Percentiles rank a stretch among this genome's conserved stretches.
phyloP scores from a whole-genome alignment of 1,140 invertebrate species.

The Chironomus tepperi region DNA sequence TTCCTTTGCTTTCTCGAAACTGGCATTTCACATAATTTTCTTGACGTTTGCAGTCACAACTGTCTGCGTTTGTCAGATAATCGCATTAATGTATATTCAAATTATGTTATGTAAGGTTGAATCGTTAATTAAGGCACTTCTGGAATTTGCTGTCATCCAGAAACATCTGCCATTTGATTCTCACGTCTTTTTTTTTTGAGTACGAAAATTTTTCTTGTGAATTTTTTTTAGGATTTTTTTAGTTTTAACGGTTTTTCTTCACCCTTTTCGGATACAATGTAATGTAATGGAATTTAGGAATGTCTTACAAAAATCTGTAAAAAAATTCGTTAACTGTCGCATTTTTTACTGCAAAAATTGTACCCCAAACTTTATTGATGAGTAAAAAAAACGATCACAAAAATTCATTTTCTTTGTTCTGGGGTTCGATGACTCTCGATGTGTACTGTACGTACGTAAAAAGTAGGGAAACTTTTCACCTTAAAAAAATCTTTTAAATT shows the following conservation, averaged over 20 bases:
- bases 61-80: not conserved
- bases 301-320: not conserved
- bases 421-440: slow-evolving; percentile 17
- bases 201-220: not conserved
- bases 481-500: not conserved
- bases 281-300: no score
- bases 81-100: slow-evolving; percentile 16
- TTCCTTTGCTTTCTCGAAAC: not conserved
- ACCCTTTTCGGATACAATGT: not conserved
- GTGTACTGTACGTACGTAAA: no score
- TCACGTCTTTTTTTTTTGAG: not conserved
- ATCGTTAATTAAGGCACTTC: not conserved
- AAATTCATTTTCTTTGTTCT: not conserved
- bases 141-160: no score
- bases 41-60: not conserved
- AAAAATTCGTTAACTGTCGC: slow-evolving; percentile 19
- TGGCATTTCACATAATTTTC: slow-evolving; percentile 18
- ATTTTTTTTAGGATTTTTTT: not conserved
- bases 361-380: slow-evolving; percentile 11
- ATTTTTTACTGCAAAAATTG: not conserved
- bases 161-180: not conserved
- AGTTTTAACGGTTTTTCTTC: not conserved
- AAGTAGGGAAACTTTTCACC: slow-evolving; percentile 16
- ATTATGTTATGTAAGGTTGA: not conserved
- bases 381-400: not conserved